Conservation (phyloP, 2,113 vertebrate species). For the Galemys pyrenaicus region DNA sequence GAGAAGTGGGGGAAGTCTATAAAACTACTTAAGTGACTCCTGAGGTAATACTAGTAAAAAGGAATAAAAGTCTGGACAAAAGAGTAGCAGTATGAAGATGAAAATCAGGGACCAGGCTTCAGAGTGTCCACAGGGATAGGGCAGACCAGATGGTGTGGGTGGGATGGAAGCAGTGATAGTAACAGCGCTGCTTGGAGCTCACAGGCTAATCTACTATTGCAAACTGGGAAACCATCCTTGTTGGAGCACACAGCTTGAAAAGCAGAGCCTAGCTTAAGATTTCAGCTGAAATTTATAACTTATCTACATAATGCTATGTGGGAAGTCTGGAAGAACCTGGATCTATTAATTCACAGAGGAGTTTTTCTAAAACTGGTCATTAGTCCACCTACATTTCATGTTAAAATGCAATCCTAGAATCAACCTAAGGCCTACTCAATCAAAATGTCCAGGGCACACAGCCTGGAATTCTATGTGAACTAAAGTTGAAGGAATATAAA, state of each 20-base stretch:
- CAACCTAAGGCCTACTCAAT: not conserved
- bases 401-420: not conserved
- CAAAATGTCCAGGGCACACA: not conserved
- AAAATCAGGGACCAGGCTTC: not conserved
- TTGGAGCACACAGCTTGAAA: not conserved
- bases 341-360: not conserved
- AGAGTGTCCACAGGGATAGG: not conserved
- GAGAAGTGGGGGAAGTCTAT: not conserved
- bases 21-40: not conserved
- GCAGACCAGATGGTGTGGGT: not conserved
- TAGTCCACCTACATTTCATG: not conserved
- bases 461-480: not conserved
- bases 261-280: not conserved
- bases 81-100: not conserved
- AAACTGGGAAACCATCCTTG: not conserved
- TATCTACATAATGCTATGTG: not conserved
- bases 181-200: not conserved
- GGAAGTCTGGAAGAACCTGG: not conserved
- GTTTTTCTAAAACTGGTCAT: not conserved
- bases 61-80: not conserved
- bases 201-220: not conserved
- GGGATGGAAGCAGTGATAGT: not conserved
- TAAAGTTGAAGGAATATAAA: slow-evolving; percentile 21
- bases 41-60: not conserved
- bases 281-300: not conserved